phyloP scores from a whole-genome alignment of 2,113 vertebrate species.

The Bujurquina vittata region DNA sequence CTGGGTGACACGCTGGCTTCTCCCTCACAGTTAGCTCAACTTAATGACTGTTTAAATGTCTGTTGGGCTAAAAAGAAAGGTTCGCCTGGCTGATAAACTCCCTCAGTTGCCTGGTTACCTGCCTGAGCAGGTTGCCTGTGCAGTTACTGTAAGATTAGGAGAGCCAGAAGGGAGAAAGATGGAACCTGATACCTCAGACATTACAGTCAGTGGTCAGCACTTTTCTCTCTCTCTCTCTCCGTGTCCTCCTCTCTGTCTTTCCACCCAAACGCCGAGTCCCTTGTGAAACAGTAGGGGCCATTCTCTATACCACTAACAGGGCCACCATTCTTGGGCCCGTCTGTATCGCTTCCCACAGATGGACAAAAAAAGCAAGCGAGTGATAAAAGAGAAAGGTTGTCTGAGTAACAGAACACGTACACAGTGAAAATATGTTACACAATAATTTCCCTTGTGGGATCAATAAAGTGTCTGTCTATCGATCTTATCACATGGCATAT shows the following conservation, averaged over 20 bases:
- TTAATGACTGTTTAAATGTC: constrained; percentile 78
- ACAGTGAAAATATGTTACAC: background rate
- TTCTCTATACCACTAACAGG: constrained; percentile 77
- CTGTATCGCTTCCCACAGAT: constrained; percentile 66
- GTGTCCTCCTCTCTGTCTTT: constrained; percentile 23
- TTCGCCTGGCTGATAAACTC: constrained; percentile 60
- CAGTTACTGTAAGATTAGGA: constrained; percentile 55
- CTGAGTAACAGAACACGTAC: background rate
- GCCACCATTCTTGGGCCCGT: constrained; percentile 75
- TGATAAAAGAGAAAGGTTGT: background rate
- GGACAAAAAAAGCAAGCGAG: constrained; percentile 44
- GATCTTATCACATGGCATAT: background rate
- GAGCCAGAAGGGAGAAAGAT: constrained; percentile 44
- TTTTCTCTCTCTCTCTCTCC: constrained; percentile 17
- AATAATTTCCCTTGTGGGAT: too few relatives aligned
- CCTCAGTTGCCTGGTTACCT: constrained; percentile 80
- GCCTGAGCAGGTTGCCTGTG: constrained; percentile 46
- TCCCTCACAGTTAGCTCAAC: constrained; percentile 51
- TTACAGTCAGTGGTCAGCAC: constrained; percentile 66
- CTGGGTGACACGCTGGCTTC: constrained; percentile 43
- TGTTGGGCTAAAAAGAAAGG: constrained; percentile 52
- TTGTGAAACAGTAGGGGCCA: constrained; percentile 74
- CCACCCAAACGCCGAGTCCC: constrained; percentile 43
- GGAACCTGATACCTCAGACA: constrained; percentile 70
- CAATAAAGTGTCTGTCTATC: too few relatives aligned